Conservation (phyloP, 1,140 invertebrate species). For the Glossosoma conforme region DNA sequence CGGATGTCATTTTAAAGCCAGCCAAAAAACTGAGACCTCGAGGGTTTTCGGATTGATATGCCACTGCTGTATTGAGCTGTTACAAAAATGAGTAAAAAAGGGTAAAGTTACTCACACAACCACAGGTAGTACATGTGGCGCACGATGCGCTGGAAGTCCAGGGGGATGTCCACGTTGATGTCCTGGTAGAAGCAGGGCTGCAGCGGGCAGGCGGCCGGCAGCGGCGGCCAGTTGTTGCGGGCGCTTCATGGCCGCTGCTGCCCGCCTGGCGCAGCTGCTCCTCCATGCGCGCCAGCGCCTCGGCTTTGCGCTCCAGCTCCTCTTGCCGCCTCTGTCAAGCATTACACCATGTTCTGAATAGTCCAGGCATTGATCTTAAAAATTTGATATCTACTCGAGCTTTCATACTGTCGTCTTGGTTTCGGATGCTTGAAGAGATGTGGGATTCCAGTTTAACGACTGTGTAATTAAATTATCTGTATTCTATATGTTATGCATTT, state of each 20-base stretch:
- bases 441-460: neutral
- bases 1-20: too few relatives aligned
- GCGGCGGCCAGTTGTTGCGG: conserved; percentile 97
- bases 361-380: too few relatives aligned
- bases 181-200: conserved; percentile 99
- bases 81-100: neutral
- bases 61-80: too few relatives aligned
- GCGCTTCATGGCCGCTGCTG: conserved; percentile 67
- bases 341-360: too few relatives aligned
- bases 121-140: conserved; percentile 93
- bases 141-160: conserved; percentile 95
- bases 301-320: conserved; percentile 79
- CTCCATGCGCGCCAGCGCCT: conserved; percentile 82
- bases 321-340: conserved; percentile 68
- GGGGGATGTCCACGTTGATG: conserved; percentile 97
- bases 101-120: conserved; percentile 76
- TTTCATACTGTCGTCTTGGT: too few relatives aligned
- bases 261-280: conserved; percentile 68
- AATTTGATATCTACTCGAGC: too few relatives aligned
- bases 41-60: too few relatives aligned
- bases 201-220: conserved; percentile 86
- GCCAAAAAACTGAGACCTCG: too few relatives aligned
- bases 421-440: neutral
- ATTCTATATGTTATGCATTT: too few relatives aligned
- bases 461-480: too few relatives aligned